These are phyloP conservation scores for Nerophis lumbriciformis DNA, from an alignment of 2,113 vertebrate species.

Conservation along the genomic window DNA sequence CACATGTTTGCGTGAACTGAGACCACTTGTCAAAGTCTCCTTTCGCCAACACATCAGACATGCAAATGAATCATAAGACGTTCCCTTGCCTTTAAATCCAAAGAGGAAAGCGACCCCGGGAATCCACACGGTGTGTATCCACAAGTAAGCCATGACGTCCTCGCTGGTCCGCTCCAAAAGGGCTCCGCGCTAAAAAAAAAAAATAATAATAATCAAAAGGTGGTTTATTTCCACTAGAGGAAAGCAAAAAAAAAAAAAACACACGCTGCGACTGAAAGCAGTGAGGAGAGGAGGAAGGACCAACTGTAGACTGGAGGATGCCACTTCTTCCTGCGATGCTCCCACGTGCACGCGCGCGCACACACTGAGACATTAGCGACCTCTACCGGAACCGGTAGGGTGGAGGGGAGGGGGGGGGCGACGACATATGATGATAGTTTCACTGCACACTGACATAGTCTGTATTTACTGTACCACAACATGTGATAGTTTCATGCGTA, in stretches of 20 bases:
- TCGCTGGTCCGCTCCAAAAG: slow-evolving; percentile 7
- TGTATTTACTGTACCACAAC: not conserved
- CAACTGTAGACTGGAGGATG: slow-evolving; percentile 17
- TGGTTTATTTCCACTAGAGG: slow-evolving; percentile 34
- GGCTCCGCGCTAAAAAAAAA: slow-evolving; percentile 14
- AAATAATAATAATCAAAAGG: slow-evolving; percentile 13
- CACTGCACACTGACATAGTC: too few relatives aligned
- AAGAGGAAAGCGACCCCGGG: slow-evolving; percentile 45
- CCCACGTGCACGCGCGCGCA: not conserved
- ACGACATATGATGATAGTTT: too few relatives aligned
- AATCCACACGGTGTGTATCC: slow-evolving; percentile 55
- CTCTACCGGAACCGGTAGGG: slow-evolving; percentile 6
- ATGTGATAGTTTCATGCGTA: not conserved
- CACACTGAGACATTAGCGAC: slow-evolving; percentile 36
- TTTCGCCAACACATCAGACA: slow-evolving; percentile 5
- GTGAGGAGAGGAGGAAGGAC: slow-evolving; percentile 28
- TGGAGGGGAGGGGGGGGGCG: not conserved
- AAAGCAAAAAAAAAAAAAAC: not conserved
- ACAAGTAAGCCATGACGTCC: slow-evolving; percentile 52
- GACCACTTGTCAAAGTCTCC: slow-evolving; percentile 18
- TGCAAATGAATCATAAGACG: slow-evolving; percentile 21
- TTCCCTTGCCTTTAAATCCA: slow-evolving; percentile 62
- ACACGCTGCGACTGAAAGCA: slow-evolving; percentile 22
- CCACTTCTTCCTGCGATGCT: slow-evolving; percentile 13
- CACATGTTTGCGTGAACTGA: slow-evolving; percentile 9